Evolutionary conservation across 2,888 invertebrate species (phyloP).

Genomic region (Drosophila fulvimacula): DNA sequence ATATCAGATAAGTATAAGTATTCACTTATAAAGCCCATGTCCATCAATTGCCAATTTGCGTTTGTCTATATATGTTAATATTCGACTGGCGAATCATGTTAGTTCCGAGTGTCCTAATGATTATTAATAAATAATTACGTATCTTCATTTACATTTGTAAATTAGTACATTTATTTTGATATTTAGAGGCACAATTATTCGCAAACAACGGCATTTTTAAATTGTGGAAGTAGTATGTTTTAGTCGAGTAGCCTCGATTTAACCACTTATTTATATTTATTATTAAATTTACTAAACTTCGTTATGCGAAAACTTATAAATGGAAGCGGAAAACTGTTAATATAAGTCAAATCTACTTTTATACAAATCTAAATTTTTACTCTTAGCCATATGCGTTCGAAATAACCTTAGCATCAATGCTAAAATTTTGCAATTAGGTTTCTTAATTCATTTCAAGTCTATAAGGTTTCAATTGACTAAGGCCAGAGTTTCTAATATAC

Average conservation of each 20-base stretch:
- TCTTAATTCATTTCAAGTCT: conserved; percentile 26
- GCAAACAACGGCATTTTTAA: conserved; percentile 2
- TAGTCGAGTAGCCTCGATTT: background rate
- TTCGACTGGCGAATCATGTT: background rate
- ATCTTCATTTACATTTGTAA: conserved; percentile 5
- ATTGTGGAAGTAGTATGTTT: conserved; percentile 2
- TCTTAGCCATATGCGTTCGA: background rate
- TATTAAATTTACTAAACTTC: background rate
- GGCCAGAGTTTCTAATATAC: conserved; percentile 20
- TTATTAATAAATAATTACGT: conserved; percentile 5
- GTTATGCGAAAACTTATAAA: background rate
- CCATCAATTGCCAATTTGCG: background rate
- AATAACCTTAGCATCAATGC: conserved; percentile 7
- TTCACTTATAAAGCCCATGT: background rate
- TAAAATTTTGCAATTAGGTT: background rate
- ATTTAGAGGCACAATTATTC: conserved; percentile 6
- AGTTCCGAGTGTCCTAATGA: background rate
- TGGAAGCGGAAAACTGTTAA: conserved; percentile 6
- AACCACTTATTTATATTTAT: conserved; percentile 1
- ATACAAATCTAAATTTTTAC: conserved; percentile 10
- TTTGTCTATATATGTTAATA: background rate
- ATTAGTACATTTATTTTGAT: conserved; percentile 1
- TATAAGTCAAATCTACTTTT: background rate
- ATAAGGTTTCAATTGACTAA: conserved; percentile 37
- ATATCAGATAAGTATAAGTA: background rate